Evolutionary conservation across 1,140 invertebrate species (phyloP), one percentile per base, ranked within the genome.

Genomic region (Rhopalosiphum maidis): DNA sequence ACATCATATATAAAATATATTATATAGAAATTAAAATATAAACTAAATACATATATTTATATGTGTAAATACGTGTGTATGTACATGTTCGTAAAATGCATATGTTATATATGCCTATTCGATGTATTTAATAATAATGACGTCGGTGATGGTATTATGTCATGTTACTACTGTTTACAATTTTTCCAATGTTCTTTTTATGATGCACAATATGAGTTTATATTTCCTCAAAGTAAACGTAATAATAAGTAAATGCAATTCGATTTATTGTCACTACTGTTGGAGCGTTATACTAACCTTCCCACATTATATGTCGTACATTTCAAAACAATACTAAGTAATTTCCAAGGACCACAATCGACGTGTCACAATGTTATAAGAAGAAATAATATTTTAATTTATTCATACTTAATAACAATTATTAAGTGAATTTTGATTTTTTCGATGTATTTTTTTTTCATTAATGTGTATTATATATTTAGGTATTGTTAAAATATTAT

Each of bases 301-400:
- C 35, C 77, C 23, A 37, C 35, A 83, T 83, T 46, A 35, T n/a
- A 9, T 11, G 7, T 8, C 7, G 7, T 46, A 46, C 9, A 18
- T 87, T 51, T 87, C 30, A 35, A 35, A 48, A 87, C 46, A n/a
- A 87, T 51, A 48, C 86, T 48, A 48, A 87, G 25, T 87, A 8
- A 48, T 48, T 48, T 87, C 18, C 86, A 87, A 87, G 86, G 86
- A 5, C 2, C 18, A n/a, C 7, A 87, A 87, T 87, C 48, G 51
- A 87, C 43, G 30, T 87, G 43, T 87, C 43, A 46, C 43, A n/a
- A 48, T n/a, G 43, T 87, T 87, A 87, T 87, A n/a, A 86, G 41
- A 85, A 85, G 11, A 85, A 41, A 77, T n/a, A 77, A 2, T 77
- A 77, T 77, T 77, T 77, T 77, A 77, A 77, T n/a, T 77, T 35